These are phyloP conservation scores for Galemys pyrenaicus DNA, from an alignment of 2,113 vertebrate species.

Conservation along the genomic window DNA sequence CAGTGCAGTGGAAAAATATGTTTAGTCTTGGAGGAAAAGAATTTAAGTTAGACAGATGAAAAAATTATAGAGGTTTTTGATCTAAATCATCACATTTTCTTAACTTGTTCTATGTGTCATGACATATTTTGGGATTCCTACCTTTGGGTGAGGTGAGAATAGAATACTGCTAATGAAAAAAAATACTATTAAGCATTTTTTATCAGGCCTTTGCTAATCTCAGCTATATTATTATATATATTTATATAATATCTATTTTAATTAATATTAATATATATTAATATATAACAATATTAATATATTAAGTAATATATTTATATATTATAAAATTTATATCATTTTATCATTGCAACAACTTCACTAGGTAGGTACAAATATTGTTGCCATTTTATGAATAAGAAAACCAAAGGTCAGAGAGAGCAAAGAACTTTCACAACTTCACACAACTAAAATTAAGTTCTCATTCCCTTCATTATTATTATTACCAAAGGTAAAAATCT, in stretches of 20 bases:
- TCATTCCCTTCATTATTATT: constrained; percentile 35
- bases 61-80: not conserved
- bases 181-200: constrained; percentile 33
- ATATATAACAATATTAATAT: no score
- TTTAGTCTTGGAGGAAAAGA: constrained; percentile 23
- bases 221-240: no score
- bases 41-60: not conserved
- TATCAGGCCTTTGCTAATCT: not conserved
- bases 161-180: constrained; percentile 45
- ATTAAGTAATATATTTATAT: no score
- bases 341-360: constrained; percentile 17
- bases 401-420: not conserved
- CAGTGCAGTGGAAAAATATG: not conserved
- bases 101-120: not conserved
- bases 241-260: no score
- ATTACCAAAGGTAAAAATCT: constrained; percentile 9
- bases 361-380: not conserved
- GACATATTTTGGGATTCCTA: constrained; percentile 46
- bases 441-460: not conserved
- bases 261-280: no score
- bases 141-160: not conserved
- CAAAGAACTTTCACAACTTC: constrained; percentile 19
- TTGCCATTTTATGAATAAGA: not conserved
- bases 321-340: constrained; percentile 54
- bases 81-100: constrained; percentile 18